phyloP scores from a whole-genome alignment of 1,140 invertebrate species.

The Tetraneura akinire region DNA sequence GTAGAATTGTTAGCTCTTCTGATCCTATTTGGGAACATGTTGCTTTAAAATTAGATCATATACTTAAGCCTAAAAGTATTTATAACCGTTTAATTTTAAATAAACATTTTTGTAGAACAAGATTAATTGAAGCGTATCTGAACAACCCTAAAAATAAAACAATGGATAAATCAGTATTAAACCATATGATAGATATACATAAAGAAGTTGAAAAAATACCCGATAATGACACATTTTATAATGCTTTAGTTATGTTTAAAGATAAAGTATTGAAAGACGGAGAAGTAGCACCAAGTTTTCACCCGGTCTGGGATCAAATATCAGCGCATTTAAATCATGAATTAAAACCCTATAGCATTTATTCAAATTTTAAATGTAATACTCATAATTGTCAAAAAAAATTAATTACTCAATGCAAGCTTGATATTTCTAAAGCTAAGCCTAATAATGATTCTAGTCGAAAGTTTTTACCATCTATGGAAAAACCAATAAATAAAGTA shows the following conservation, averaged over 20 bases:
- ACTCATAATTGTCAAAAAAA: constrained; percentile 20
- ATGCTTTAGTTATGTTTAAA: constrained; percentile 31
- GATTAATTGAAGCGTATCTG: constrained; percentile 32
- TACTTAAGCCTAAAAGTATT: constrained; percentile 45
- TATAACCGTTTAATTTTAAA: constrained; percentile 45
- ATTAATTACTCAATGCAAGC: constrained; percentile 27
- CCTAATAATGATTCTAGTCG: constrained; percentile 13
- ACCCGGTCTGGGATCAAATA: constrained; percentile 30
- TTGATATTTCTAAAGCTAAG: constrained; percentile 10
- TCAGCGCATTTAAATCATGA: constrained; percentile 38
- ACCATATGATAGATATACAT: neutral
- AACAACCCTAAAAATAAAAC: constrained; percentile 18
- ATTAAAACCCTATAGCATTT: constrained; percentile 41
- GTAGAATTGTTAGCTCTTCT: constrained; percentile 30
- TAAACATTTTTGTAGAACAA: constrained; percentile 32
- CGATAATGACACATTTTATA: constrained; percentile 37
- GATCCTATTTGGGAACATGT: constrained; percentile 35
- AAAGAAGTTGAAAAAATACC: constrained; percentile 21
- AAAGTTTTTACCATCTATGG: neutral
- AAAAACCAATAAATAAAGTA: constrained; percentile 13
- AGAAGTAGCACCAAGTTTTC: constrained; percentile 24
- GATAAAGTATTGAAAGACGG: constrained; percentile 27
- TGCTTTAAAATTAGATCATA: constrained; percentile 31
- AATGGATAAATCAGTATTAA: constrained; percentile 6
- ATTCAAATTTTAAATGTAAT: constrained; percentile 43